phyloP scores from a whole-genome alignment of 2,888 invertebrate genomes.

The Autographa pulchrina region DNA sequence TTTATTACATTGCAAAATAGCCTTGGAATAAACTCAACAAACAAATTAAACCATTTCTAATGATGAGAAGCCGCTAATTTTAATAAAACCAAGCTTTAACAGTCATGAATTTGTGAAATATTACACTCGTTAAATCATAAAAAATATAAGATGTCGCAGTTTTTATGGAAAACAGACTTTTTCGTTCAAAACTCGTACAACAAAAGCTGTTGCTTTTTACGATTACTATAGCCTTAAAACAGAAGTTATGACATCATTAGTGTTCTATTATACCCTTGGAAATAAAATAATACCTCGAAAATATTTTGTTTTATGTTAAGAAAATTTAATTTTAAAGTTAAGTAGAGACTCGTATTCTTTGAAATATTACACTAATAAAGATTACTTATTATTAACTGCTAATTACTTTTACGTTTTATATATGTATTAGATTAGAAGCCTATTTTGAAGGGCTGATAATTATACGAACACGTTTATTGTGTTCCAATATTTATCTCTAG shows the following conservation, averaged over 20 bases:
- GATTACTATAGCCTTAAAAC: constrained; percentile 59
- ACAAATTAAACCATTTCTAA: constrained; percentile 3
- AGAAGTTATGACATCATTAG: constrained; percentile 59
- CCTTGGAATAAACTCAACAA: neutral
- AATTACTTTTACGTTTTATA: neutral
- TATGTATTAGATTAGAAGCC: too few species aligned
- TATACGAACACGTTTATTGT: too few species aligned
- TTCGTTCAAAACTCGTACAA: constrained; percentile 53
- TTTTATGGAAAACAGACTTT: constrained; percentile 52
- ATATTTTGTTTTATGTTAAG: constrained; percentile 43
- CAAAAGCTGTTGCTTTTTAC: constrained; percentile 60
- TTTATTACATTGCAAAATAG: neutral
- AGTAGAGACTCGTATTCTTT: constrained; percentile 14
- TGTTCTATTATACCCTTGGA: constrained; percentile 50
- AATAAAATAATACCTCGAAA: constrained; percentile 46
- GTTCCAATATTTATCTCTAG: too few species aligned
- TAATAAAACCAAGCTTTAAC: constrained; percentile 29
- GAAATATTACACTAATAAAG: constrained; percentile 1
- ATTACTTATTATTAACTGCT: constrained; percentile 5
- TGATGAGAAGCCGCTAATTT: constrained; percentile 22
- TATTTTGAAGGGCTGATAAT: too few species aligned
- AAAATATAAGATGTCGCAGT: constrained; percentile 60
- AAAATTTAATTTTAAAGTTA: constrained; percentile 32
- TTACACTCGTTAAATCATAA: constrained; percentile 59
- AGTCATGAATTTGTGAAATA: constrained; percentile 52